A percentile compares a stretch with the other conserved stretches of the same genome.
Evolutionary conservation across 2,797 vertebrate genomes (phyloP).

Genomic region (Brachyrhaphis roseni): DNA sequence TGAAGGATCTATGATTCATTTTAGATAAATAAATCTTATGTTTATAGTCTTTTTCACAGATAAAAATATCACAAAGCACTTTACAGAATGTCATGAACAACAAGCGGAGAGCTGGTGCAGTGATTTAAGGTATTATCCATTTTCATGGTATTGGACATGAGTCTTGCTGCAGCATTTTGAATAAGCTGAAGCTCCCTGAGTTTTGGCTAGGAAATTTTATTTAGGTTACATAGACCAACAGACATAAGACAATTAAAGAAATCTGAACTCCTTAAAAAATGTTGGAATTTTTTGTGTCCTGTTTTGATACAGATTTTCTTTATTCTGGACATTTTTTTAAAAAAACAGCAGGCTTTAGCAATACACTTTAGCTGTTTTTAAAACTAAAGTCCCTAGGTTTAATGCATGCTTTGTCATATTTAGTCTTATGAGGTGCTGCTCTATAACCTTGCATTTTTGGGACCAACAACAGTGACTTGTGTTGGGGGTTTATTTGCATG

Average conservation of each 20-base stretch:
- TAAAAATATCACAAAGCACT: neutral
- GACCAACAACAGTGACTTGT: neutral
- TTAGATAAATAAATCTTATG: neutral
- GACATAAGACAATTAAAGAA: neutral
- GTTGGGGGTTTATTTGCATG: neutral
- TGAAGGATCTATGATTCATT: neutral
- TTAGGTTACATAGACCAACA: neutral
- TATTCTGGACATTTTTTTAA: neutral
- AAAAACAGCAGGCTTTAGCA: neutral
- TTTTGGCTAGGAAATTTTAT: neutral
- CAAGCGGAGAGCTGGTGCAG: neutral
- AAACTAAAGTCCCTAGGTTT: neutral
- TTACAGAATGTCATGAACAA: neutral
- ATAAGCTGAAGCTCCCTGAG: neutral
- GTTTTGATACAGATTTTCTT: neutral
- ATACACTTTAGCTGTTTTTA: neutral
- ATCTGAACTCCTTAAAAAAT: neutral
- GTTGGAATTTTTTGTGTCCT: neutral
- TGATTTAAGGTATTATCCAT: neutral
- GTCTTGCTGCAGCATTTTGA: neutral
- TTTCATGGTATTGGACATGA: neutral
- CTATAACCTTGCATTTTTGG: neutral
- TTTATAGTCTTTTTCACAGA: neutral
- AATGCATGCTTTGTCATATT: neutral
- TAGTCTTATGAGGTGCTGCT: neutral